phyloP scores from a whole-genome alignment of 2,797 vertebrate genomes.

The Sorex maritimensis region DNA sequence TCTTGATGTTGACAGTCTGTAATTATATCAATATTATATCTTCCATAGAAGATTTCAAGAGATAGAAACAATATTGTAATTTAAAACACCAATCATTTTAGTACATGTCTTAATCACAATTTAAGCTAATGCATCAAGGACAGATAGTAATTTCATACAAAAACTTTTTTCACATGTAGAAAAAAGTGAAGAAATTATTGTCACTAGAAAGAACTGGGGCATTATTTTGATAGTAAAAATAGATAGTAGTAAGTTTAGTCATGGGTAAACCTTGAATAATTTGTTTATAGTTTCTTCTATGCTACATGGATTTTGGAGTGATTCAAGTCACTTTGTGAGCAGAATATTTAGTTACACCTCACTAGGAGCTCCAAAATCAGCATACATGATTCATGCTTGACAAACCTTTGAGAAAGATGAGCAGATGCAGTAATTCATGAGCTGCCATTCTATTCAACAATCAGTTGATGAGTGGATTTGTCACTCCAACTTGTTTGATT shows the following conservation, averaged over 20 bases:
- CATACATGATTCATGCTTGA: constrained; percentile 42
- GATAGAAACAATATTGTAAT: constrained; percentile 63
- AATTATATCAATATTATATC: constrained; percentile 74
- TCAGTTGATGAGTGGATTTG: constrained; percentile 59
- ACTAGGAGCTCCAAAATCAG: constrained; percentile 51
- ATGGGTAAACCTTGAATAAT: too few relatives aligned
- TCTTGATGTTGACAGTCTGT: constrained; percentile 74
- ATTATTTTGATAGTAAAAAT: neutral
- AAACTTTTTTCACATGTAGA: neutral
- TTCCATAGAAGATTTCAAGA: constrained; percentile 44
- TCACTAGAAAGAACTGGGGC: neutral
- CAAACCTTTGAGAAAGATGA: constrained; percentile 54
- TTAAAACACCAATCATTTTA: constrained; percentile 1
- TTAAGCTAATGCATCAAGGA: constrained; percentile 9
- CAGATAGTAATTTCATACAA: neutral
- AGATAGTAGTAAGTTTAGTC: neutral
- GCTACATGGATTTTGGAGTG: too few relatives aligned
- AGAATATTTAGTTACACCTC: constrained; percentile 52
- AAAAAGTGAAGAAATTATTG: neutral
- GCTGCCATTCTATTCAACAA: neutral
- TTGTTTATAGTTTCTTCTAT: too few relatives aligned
- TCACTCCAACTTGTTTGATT: constrained; percentile 60
- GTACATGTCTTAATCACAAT: neutral
- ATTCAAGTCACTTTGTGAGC: neutral
- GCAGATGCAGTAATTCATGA: constrained; percentile 48